Evolutionary conservation across 37 sponge, comb jelly and placozoan genomes (phyloP).

Genomic region (Bolinopsis microptera): DNA sequence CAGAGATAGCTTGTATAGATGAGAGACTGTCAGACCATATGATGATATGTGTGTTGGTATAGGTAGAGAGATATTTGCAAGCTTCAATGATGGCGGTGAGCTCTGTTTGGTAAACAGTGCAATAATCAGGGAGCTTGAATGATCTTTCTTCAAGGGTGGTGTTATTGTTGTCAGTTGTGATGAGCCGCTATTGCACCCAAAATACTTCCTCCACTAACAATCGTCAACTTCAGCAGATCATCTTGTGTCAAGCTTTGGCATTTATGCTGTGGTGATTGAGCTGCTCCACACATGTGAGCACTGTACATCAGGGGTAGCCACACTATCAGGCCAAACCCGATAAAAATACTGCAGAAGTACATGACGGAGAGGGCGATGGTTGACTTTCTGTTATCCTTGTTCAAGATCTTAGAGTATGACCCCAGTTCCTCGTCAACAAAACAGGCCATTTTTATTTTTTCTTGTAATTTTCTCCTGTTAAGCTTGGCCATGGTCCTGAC

Average conservation of each 20-base stretch:
- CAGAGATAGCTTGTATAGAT: no score
- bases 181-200: not conserved
- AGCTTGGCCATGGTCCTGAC: constrained; percentile 31
- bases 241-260: not conserved
- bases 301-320: not conserved
- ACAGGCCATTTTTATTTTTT: not conserved
- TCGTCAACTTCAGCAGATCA: not conserved
- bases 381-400: not conserved
- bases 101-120: no score
- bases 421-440: not conserved
- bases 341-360: not conserved
- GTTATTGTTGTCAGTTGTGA: no score
- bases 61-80: no score
- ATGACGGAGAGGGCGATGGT: not conserved
- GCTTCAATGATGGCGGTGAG: no score
- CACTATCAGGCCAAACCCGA: not conserved
- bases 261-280: not conserved
- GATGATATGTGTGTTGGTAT: no score
- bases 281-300: not conserved
- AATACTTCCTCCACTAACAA: not conserved
- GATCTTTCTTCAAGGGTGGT: no score
- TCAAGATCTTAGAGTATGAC: not conserved
- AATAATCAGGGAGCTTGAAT: no score
- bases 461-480: not conserved
- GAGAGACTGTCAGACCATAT: no score